These are phyloP conservation scores for Sphaerophoria rueppellii DNA, from an alignment of 2,888 invertebrate genomes.

Conservation along the genomic window DNA sequence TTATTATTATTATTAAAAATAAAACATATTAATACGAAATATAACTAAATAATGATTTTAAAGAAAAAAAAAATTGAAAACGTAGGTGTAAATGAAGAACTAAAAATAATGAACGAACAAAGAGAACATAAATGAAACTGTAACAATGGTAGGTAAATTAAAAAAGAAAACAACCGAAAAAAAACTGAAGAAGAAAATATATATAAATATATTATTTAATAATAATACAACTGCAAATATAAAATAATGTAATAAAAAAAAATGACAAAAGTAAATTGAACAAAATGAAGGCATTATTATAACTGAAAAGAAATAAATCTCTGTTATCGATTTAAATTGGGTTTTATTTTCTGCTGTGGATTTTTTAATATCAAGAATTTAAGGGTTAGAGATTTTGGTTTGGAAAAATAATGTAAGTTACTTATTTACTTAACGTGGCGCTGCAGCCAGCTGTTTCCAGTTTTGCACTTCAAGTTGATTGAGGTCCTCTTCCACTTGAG, in stretches of 20 bases:
- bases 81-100: slow-evolving; percentile 64
- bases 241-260: slow-evolving; percentile 50
- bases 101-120: slow-evolving; percentile 72
- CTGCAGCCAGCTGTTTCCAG: too few species aligned
- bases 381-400: too few species aligned
- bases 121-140: slow-evolving; percentile 33
- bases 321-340: slow-evolving; percentile 68
- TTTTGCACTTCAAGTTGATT: too few species aligned
- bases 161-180: slow-evolving; percentile 35
- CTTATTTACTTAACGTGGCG: too few species aligned
- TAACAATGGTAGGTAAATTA: slow-evolving; percentile 47
- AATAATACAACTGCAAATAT: slow-evolving; percentile 70
- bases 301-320: slow-evolving; percentile 72
- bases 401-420: too few species aligned
- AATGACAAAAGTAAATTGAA: slow-evolving; percentile 55
- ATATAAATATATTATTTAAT: slow-evolving; percentile 70
- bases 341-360: slow-evolving; percentile 16
- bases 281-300: slow-evolving; percentile 67
- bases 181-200: slow-evolving; percentile 37
- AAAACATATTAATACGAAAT: slow-evolving; percentile 74
- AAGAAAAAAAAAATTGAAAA: slow-evolving; percentile 39
- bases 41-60: slow-evolving; percentile 67
- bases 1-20: slow-evolving; percentile 57
- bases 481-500: too few species aligned
- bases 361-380: too few species aligned